Conservation (phyloP, 2,888 invertebrate species). For the Callimorpha dominula region DNA sequence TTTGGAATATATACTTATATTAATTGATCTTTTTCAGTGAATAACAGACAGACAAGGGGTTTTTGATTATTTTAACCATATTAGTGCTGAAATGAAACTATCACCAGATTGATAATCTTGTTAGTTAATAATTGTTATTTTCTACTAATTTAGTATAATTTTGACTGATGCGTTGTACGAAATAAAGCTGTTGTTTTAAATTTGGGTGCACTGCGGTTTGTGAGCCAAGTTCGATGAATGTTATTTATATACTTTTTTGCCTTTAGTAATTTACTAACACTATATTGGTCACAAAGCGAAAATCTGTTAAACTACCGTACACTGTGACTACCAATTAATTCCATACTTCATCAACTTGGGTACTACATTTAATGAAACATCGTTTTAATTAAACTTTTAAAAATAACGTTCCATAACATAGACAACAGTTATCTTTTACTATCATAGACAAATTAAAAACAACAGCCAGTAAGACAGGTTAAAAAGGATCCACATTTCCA, state of each 20-base stretch:
- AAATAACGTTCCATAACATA: slow-evolving; percentile 6
- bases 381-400: not conserved
- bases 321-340: not conserved
- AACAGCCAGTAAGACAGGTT: slow-evolving; percentile 45
- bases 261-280: not conserved
- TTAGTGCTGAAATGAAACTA: not conserved
- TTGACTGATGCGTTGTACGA: slow-evolving; percentile 14
- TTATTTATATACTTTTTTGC: not conserved
- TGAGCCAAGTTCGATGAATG: not conserved
- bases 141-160: slow-evolving; percentile 11
- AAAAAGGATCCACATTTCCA: slow-evolving; percentile 53
- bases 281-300: not conserved
- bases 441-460: slow-evolving; percentile 33
- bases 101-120: slow-evolving; percentile 1
- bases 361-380: not conserved
- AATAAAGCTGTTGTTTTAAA: slow-evolving; percentile 19
- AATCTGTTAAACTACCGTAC: no score
- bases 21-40: no score
- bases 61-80: not conserved
- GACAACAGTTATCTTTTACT: slow-evolving; percentile 14
- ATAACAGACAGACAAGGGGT: no score
- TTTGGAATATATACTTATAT: no score
- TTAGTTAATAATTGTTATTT: slow-evolving; percentile 9
- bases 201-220: slow-evolving; percentile 11
- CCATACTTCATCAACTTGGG: not conserved